Base-by-base conservation (phyloP, 2,888 invertebrate species). In the Meteorus colon region DNA sequence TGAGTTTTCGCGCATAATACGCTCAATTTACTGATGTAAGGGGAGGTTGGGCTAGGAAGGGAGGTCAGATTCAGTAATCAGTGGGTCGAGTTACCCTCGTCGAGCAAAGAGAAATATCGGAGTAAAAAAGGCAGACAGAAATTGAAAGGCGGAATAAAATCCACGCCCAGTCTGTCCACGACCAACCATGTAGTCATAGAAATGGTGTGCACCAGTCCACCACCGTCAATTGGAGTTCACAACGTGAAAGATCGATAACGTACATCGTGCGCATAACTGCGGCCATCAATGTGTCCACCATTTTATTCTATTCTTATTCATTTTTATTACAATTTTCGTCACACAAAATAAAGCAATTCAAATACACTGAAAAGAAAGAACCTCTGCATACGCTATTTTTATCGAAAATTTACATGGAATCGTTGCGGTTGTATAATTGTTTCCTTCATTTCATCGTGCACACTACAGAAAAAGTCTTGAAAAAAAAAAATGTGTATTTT, bases 1-100 rank as follows among this genome's bases (percentile, higher is more conserved):
- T 81, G 81, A 82, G 77, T 82, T 81, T 82, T 83, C 81, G 73
- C 80, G 81, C 66, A 79, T 80, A 79, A 82, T 82, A 81, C 80
- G 79, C 79, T 80, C 79, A 81, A 82, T 84, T 83, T 82, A 81
- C 82, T 67, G 66, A 74, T 74, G 73, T n/a, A 48, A n/a, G 16
- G 4, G 48, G 6, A 5, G n/a, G 14, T 4, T 45, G 8, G 48
- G 16, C 5, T 5, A 1, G 48, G n/a, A 16, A 55, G 55, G n/a
- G 19, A 24, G 24, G 5, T 8, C 31, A 72, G 65, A 72, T 76
- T 75, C 74, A 73, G 80, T 82, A 81, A 81, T 83, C 81, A 80
- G 77, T 63, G 75, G n/a, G 31, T 67, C 45, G 19, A n/a, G 34
- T 29, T 41, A 51, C n/a, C 45, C 27, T 63, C 51, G 59, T 31